Evolutionary conservation across 2,888 invertebrate genomes (phyloP), one percentile per base, ranked within the genome.

Genomic region (Entomobrya proxima): DNA sequence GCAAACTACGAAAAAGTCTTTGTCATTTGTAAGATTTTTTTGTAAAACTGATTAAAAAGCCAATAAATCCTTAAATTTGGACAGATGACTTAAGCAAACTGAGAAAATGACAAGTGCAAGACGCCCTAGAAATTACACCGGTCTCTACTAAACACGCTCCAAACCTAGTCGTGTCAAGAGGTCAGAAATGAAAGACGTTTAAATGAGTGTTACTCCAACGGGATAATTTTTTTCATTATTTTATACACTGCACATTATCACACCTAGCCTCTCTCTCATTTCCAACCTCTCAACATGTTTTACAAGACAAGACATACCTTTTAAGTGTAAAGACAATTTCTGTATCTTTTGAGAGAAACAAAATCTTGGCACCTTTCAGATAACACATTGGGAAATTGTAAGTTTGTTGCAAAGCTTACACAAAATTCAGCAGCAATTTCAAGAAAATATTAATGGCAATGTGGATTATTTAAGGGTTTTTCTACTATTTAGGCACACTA

Each of bases 51-150:
- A 86, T 86, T 86, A 81, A 86, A 86, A 81, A 77, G 77, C 81
- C 86, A 81, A 86, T 86, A 86, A 81, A 86, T 86, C 86, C 76
- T 81, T 11, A 37, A 44, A 44, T 77, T 81, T 81, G 67, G 86
- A 86, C 86, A 86, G 86, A 81, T 86, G 81, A 76, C 81, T 81
- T 77, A 50, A 76, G 47, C 86, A 77, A 86, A 81, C 81, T 86
- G 81, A 69, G 86, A 81, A 81, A 86, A 77, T 86, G 86, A 86
- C 86, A 81, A 77, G 81, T 86, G 81, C 86, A 69, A 86, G 86
- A 77, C 86, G 81, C 69, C 81, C 77, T 76, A 75, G 37, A 85
- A 86, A 86, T 86, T 86, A 76, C 85, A 85, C 85, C 85, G 85
- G 80, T 67, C 44, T 64, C 47, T 47, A 69, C 52, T 52, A 27